These are phyloP conservation scores for Trichogramma evanescens DNA, from an alignment of 2,888 invertebrate species.

Conservation along the genomic window DNA sequence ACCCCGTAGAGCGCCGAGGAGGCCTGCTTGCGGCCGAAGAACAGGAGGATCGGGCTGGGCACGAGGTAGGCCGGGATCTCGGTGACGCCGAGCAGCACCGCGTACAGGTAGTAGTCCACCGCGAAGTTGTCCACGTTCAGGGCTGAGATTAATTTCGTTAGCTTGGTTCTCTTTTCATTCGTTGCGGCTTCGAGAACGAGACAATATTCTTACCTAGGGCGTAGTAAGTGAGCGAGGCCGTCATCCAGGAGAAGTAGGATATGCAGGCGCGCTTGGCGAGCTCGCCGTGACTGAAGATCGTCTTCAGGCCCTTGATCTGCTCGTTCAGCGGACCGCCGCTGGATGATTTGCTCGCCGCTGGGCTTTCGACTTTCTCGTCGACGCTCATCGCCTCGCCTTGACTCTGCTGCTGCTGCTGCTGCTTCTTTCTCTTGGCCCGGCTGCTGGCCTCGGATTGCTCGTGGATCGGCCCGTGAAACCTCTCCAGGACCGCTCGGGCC, in stretches of 20 bases:
- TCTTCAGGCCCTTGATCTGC: conserved; percentile 26
- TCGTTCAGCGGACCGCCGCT: conserved; percentile 1
- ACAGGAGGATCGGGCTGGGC: conserved; percentile 49
- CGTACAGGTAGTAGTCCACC: conserved; percentile 50
- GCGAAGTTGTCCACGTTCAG: conserved; percentile 52
- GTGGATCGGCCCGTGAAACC: conserved; percentile 21
- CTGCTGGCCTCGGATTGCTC: background rate
- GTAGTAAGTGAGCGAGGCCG: conserved; percentile 35
- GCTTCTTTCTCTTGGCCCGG: background rate
- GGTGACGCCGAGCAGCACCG: conserved; percentile 50
- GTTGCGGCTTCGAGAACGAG: background rate
- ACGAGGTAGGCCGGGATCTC: conserved; percentile 53
- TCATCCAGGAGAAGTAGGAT: conserved; percentile 34
- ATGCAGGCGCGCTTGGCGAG: conserved; percentile 29
- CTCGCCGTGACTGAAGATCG: conserved; percentile 29
- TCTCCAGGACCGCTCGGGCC: conserved; percentile 40
- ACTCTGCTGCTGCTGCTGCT: background rate
- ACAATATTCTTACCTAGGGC: conserved; percentile 28
- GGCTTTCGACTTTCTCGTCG: background rate
- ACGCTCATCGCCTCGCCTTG: background rate
- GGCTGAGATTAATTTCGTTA: too few relatives aligned
- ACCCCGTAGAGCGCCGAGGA: conserved; percentile 47
- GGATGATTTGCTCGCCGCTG: background rate
- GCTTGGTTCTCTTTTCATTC: too few relatives aligned
- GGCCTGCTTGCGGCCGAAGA: conserved; percentile 49